Conservation (phyloP, 2,113 vertebrate species). For the Leptobrachium ailaonicum region DNA sequence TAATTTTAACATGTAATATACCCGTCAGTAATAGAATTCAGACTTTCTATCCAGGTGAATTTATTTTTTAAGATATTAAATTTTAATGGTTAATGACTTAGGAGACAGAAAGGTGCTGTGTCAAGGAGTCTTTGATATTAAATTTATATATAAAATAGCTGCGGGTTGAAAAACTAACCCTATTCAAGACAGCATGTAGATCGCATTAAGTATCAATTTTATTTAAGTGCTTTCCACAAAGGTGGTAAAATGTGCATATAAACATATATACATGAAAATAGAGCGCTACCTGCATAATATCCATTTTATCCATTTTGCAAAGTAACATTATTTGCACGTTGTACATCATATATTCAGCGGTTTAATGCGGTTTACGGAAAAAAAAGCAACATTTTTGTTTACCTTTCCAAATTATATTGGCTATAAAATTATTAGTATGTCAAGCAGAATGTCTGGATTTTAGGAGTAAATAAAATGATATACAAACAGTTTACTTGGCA, state of each 20-base stretch:
- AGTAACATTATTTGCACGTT: background rate
- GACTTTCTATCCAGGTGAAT: slow-evolving; percentile 58
- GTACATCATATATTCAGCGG: background rate
- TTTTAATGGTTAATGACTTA: slow-evolving; percentile 64
- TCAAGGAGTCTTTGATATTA: slow-evolving; percentile 57
- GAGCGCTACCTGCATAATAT: background rate
- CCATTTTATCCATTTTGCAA: background rate
- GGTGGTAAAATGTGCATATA: slow-evolving; percentile 47
- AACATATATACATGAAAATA: slow-evolving; percentile 15
- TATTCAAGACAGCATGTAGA: slow-evolving; percentile 53
- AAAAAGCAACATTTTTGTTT: no score
- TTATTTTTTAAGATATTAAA: slow-evolving; percentile 64
- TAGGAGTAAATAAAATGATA: no score
- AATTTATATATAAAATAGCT: slow-evolving; percentile 55
- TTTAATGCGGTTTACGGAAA: background rate
- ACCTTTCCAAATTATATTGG: no score
- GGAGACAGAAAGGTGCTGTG: slow-evolving; percentile 62
- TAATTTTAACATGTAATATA: slow-evolving; percentile 56
- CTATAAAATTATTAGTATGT: no score
- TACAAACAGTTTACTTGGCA: no score
- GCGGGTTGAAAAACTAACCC: slow-evolving; percentile 51
- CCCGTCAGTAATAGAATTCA: slow-evolving; percentile 58
- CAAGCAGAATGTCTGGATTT: no score
- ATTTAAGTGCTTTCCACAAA: slow-evolving; percentile 40
- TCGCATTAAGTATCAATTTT: slow-evolving; percentile 57